Evolutionary conservation across 2,888 invertebrate species (phyloP).

Genomic region (Pyrrhia umbra): DNA sequence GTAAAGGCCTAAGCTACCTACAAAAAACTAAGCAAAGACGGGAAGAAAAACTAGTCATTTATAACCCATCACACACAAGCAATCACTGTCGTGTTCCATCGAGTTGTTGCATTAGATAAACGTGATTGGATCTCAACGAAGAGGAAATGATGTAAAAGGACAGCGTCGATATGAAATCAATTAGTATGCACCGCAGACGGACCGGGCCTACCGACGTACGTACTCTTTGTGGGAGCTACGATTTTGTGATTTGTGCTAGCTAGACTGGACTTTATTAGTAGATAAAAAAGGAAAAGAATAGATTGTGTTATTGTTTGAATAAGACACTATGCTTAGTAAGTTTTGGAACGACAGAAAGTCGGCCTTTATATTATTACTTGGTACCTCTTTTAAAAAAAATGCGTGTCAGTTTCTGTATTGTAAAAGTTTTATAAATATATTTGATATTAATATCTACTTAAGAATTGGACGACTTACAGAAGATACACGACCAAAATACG

Average conservation of each 20-base stretch:
- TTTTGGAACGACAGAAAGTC: too few species aligned
- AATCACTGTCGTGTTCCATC: conserved; percentile 28
- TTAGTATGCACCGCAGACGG: conserved; percentile 63
- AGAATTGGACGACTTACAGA: too few species aligned
- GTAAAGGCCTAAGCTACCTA: too few species aligned
- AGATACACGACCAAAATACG: too few species aligned
- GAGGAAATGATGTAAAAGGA: conserved; percentile 79
- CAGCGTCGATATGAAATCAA: conserved; percentile 72
- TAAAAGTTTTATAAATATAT: too few species aligned
- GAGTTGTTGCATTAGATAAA: conserved; percentile 66
- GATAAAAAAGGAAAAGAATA: background rate
- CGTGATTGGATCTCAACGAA: conserved; percentile 78
- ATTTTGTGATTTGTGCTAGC: background rate
- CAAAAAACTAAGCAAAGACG: background rate
- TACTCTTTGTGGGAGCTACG: background rate
- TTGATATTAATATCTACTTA: too few species aligned
- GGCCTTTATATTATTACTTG: too few species aligned
- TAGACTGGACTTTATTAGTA: background rate
- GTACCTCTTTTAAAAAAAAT: too few species aligned
- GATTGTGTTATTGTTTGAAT: too few species aligned
- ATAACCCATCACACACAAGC: conserved; percentile 28
- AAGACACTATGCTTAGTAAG: too few species aligned
- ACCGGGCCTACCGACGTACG: conserved; percentile 7
- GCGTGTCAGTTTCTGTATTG: too few species aligned
- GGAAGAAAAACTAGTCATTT: conserved; percentile 17